Percentiles rank a stretch among this genome's conserved stretches.
These are phyloP conservation scores for Cervus canadensis DNA, from an alignment of 2,113 vertebrate species.

Conservation along the genomic window DNA sequence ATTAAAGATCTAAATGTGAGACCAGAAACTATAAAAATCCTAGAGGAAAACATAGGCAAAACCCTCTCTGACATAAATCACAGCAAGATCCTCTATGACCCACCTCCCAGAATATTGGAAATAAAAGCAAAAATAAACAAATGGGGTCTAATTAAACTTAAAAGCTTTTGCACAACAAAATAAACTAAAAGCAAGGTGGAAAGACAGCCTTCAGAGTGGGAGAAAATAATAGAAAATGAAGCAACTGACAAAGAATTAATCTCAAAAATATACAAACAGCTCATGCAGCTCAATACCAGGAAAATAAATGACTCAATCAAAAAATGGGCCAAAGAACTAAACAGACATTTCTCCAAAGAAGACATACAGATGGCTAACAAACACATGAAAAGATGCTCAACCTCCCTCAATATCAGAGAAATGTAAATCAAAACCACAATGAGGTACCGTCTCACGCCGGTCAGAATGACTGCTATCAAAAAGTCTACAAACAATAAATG, in stretches of 20 bases:
- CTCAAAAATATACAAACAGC: not conserved
- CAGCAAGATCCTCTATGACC: not conserved
- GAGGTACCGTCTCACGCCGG: fast-evolving
- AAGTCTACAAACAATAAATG: not conserved
- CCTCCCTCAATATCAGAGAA: not conserved
- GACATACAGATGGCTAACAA: not conserved
- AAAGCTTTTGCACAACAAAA: not conserved
- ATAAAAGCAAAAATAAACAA: not conserved
- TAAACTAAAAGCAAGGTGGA: not conserved
- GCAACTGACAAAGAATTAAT: not conserved
- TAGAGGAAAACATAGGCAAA: not conserved
- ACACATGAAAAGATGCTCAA: not conserved
- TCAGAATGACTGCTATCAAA: not conserved
- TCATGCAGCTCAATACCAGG: not conserved
- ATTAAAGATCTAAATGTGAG: not conserved
- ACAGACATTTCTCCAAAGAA: not conserved
- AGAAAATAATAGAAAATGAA: not conserved
- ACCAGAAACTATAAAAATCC: not conserved
- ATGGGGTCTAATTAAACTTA: not conserved
- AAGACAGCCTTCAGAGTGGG: not conserved
- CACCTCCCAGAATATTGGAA: not conserved
- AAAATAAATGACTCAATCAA: not conserved
- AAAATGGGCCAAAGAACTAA: not conserved
- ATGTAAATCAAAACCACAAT: not conserved
- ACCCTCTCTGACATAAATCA: not conserved